Evolutionary conservation across 2,888 invertebrate species (phyloP).

Genomic region (Eupithecia tripunctaria): DNA sequence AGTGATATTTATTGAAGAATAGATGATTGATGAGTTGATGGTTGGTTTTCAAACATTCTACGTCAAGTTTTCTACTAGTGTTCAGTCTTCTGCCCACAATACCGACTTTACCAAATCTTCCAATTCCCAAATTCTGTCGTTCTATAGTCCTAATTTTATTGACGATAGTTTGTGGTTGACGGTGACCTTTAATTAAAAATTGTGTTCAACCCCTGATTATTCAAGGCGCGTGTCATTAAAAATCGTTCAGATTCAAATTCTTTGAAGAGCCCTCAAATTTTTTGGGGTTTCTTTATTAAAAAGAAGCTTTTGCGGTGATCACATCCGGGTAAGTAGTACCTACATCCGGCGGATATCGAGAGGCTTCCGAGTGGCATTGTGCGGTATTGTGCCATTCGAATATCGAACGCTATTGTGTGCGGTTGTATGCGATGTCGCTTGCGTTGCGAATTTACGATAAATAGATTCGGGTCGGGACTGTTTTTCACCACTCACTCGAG

Average conservation of each 20-base stretch:
- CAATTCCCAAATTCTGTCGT: background rate
- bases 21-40: too few relatives aligned
- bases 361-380: slow-evolving; percentile 72
- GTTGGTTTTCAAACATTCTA: too few relatives aligned
- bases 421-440: slow-evolving; percentile 67
- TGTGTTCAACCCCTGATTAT: slow-evolving; percentile 4
- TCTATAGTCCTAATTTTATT: background rate
- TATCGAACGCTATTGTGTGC: slow-evolving; percentile 54
- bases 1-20: too few relatives aligned
- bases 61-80: too few relatives aligned
- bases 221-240: slow-evolving; percentile 61
- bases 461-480: slow-evolving; percentile 50
- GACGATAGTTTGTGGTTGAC: background rate
- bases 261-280: slow-evolving; percentile 57
- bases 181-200: background rate
- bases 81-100: background rate
- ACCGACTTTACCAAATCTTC: background rate
- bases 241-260: slow-evolving; percentile 56
- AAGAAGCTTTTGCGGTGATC: slow-evolving; percentile 62
- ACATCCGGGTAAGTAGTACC: slow-evolving; percentile 63
- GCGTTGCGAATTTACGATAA: slow-evolving; percentile 49
- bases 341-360: slow-evolving; percentile 78
- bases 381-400: slow-evolving; percentile 60
- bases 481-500: slow-evolving; percentile 38
- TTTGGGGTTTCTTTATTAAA: slow-evolving; percentile 59